phyloP scores from a whole-genome alignment of 2,888 invertebrate species.

The Gryllus longicercus region DNA sequence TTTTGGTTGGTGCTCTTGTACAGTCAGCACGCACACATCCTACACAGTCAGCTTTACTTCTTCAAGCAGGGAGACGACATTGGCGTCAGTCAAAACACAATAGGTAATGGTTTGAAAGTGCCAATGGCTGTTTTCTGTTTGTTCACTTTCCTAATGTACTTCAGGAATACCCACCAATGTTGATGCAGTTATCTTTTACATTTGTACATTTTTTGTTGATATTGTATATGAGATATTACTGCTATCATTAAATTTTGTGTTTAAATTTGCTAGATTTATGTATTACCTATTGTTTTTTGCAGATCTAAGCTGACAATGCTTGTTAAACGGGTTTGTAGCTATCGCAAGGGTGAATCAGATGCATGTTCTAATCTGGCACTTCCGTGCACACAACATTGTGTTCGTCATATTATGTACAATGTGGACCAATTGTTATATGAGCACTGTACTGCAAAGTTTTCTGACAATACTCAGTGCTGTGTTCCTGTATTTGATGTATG shows the following conservation, averaged over 20 bases:
- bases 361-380: conserved; percentile 54
- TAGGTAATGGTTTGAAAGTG: not conserved
- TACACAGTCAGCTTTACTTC: conserved; percentile 40
- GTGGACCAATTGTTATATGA: conserved; percentile 78
- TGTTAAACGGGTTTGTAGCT: conserved; percentile 41
- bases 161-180: too few relatives aligned
- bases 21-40: conserved; percentile 43
- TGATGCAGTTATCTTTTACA: too few relatives aligned
- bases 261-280: too few relatives aligned
- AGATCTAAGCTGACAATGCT: conserved; percentile 41
- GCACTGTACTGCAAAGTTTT: conserved; percentile 75
- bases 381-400: conserved; percentile 78
- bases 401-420: conserved; percentile 79
- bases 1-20: conserved; percentile 44
- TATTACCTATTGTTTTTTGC: conserved; percentile 23
- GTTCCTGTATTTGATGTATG: conserved; percentile 73
- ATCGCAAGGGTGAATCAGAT: conserved; percentile 37
- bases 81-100: conserved; percentile 4
- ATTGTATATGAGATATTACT: too few relatives aligned
- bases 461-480: conserved; percentile 74
- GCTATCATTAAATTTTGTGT: too few relatives aligned
- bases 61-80: conserved; percentile 31
- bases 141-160: too few relatives aligned
- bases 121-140: too few relatives aligned
- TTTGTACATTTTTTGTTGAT: too few relatives aligned